Percentiles rank a stretch among this genome's conserved stretches.
Conservation (phyloP, 2,113 vertebrate species). For the Sorex araneus region DNA sequence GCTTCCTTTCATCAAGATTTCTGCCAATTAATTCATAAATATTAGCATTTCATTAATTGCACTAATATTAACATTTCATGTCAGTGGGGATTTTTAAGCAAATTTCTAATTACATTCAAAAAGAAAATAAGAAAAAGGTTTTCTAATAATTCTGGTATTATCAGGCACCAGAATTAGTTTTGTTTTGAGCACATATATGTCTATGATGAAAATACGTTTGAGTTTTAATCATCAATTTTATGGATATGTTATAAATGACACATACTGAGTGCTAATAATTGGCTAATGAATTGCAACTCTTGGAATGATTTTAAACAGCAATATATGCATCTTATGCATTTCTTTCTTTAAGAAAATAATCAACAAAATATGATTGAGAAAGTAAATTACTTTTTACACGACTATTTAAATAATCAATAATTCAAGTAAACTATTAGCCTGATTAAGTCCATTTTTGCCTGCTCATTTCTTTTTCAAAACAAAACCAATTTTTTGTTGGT, state of each 20-base stretch:
- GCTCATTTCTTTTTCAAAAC: constrained; percentile 25
- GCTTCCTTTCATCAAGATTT: constrained; percentile 81
- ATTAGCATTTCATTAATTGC: constrained; percentile 84
- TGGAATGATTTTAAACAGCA: constrained; percentile 55
- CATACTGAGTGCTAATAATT: constrained; percentile 68
- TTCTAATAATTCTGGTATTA: constrained; percentile 78
- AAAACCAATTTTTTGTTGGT: no score
- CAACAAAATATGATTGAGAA: constrained; percentile 68
- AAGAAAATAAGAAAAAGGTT: constrained; percentile 82
- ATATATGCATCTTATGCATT: constrained; percentile 16
- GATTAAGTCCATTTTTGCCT: constrained; percentile 43
- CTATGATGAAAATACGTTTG: constrained; percentile 62
- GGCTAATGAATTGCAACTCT: constrained; percentile 74
- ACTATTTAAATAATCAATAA: constrained; percentile 63
- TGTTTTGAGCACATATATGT: constrained; percentile 75
- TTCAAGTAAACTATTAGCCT: constrained; percentile 38
- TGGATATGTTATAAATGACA: constrained; percentile 69
- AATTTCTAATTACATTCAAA: constrained; percentile 84
- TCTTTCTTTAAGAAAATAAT: constrained; percentile 33
- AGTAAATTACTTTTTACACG: constrained; percentile 72
- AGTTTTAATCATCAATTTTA: constrained; percentile 78
- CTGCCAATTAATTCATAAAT: constrained; percentile 83
- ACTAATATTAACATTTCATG: constrained; percentile 84
- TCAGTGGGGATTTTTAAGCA: constrained; percentile 78
- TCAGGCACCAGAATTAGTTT: constrained; percentile 71